Conservation (phyloP, 2,888 invertebrate genomes). For the Tachystola acroxantha region DNA sequence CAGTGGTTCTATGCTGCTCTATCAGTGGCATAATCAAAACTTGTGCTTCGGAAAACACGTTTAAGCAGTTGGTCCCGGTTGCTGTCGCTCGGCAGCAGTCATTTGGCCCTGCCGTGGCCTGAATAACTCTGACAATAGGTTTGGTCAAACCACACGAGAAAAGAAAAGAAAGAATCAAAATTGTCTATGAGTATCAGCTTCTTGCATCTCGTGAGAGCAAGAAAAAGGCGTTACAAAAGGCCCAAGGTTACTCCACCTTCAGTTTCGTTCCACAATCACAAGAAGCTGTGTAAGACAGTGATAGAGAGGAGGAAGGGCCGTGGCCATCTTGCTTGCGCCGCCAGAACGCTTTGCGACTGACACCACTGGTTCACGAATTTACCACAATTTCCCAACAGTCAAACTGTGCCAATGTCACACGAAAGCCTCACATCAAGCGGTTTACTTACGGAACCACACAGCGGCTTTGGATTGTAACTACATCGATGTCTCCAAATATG, state of each 20-base stretch:
- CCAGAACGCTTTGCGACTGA: conserved; percentile 52
- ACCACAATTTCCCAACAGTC: conserved; percentile 8
- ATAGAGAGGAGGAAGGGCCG: conserved; percentile 53
- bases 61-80: too few relatives aligned
- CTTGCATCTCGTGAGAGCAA: background rate
- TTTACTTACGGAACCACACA: conserved; percentile 30
- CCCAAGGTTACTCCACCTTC: conserved; percentile 43
- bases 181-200: too few relatives aligned
- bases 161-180: too few relatives aligned
- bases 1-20: too few relatives aligned
- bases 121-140: too few relatives aligned
- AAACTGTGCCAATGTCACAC: conserved; percentile 36
- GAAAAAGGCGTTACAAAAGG: background rate
- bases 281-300: conserved; percentile 49
- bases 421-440: conserved; percentile 44
- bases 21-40: too few relatives aligned
- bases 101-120: too few relatives aligned
- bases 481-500: conserved; percentile 38
- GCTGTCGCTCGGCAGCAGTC: too few relatives aligned
- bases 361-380: conserved; percentile 20
- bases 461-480: conserved; percentile 21
- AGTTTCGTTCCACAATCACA: conserved; percentile 50
- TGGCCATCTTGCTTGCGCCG: conserved; percentile 75
- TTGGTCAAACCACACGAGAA: too few relatives aligned
- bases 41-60: too few relatives aligned